Evolutionary conservation across 2,888 invertebrate genomes (phyloP).

Genomic region (Stenurella melanura): DNA sequence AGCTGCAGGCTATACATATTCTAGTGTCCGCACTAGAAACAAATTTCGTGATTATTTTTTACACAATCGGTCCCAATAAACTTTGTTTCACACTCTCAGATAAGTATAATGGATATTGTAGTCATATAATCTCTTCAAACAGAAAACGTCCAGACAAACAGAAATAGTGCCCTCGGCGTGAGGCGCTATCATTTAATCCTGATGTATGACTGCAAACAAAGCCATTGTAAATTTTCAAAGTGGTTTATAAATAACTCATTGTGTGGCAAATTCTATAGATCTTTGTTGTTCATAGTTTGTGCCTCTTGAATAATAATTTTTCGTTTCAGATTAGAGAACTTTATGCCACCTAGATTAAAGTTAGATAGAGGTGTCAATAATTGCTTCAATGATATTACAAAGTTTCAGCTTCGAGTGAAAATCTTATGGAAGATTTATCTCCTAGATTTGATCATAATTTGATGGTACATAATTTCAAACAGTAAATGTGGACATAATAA

Average conservation of each 20-base stretch:
- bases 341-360: not conserved
- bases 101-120: not conserved
- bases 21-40: too few species aligned
- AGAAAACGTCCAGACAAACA: slow-evolving; percentile 30
- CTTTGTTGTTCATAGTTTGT: slow-evolving; percentile 6
- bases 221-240: slow-evolving; percentile 24
- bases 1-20: too few species aligned
- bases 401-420: too few species aligned
- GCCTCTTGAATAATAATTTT: not conserved
- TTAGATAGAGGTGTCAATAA: not conserved
- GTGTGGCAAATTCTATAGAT: not conserved
- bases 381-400: too few species aligned
- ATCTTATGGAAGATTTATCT: too few species aligned
- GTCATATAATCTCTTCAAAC: slow-evolving; percentile 35
- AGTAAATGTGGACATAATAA: too few species aligned
- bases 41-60: not conserved
- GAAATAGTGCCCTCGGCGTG: slow-evolving; percentile 17
- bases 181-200: slow-evolving; percentile 39
- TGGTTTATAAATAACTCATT: slow-evolving; percentile 16
- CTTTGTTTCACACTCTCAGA: not conserved
- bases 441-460: too few species aligned
- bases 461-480: too few species aligned
- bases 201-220: slow-evolving; percentile 26
- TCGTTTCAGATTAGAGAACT: not conserved
- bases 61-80: not conserved